phyloP scores from a whole-genome alignment of 2,888 invertebrate species.

The Oligia fasciuncula region DNA sequence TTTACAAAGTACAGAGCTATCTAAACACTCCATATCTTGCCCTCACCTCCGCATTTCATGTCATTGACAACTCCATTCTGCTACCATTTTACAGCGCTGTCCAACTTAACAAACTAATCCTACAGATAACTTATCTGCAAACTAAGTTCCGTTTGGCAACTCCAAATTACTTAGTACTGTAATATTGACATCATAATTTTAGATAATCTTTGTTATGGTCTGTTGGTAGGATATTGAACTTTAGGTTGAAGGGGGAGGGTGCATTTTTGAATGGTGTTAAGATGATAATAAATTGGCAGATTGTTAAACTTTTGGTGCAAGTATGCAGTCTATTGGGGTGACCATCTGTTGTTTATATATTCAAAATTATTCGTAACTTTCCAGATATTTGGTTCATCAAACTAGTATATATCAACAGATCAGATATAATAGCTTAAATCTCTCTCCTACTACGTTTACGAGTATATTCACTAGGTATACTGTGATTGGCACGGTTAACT shows the following conservation, averaged over 20 bases:
- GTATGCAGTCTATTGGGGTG: slow-evolving; percentile 68
- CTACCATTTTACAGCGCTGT: slow-evolving; percentile 38
- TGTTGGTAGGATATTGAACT: slow-evolving; percentile 52
- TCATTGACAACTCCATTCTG: slow-evolving; percentile 32
- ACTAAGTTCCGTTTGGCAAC: slow-evolving; percentile 62
- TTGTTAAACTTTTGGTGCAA: slow-evolving; percentile 63
- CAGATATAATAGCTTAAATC: neutral
- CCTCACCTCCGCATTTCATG: slow-evolving; percentile 29
- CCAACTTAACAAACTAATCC: slow-evolving; percentile 49
- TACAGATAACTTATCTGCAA: slow-evolving; percentile 59
- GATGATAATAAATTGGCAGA: slow-evolving; percentile 48
- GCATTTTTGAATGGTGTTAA: slow-evolving; percentile 55
- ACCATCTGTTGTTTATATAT: slow-evolving; percentile 45
- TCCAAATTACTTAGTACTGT: slow-evolving; percentile 58
- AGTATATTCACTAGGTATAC: neutral
- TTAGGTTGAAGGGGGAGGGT: slow-evolving; percentile 59
- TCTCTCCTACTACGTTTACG: neutral
- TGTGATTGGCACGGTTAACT: neutral
- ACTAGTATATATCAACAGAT: neutral
- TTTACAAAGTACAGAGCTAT: slow-evolving; percentile 11
- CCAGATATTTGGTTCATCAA: neutral
- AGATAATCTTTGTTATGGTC: slow-evolving; percentile 70
- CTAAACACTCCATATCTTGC: slow-evolving; percentile 11
- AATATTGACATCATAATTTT: slow-evolving; percentile 81
- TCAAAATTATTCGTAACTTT: neutral